These are phyloP conservation scores for Leptocoma aspasia DNA, from an alignment of 2,113 vertebrate genomes.

Conservation along the genomic window DNA sequence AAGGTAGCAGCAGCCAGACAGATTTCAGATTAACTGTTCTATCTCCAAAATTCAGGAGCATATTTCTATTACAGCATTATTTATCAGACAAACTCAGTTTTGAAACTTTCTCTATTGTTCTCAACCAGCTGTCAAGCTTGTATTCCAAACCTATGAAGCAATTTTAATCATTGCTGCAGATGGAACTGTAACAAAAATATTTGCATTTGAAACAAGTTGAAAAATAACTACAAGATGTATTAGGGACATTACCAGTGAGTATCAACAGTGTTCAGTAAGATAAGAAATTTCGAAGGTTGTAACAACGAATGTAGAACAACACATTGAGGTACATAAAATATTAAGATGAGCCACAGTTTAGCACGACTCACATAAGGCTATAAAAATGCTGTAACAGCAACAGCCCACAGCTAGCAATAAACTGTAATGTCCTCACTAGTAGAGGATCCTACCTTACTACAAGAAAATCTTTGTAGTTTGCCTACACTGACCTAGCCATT, in stretches of 20 bases:
- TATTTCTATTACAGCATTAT: neutral
- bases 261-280: neutral
- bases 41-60: neutral
- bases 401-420: slow-evolving; percentile 56
- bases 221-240: neutral
- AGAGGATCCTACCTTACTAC: neutral
- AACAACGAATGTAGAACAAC: slow-evolving; percentile 23
- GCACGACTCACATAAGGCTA: neutral
- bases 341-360: slow-evolving; percentile 14
- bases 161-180: neutral
- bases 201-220: neutral
- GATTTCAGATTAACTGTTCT: neutral
- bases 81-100: neutral
- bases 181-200: neutral
- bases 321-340: slow-evolving; percentile 49
- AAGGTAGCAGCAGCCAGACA: neutral
- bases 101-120: neutral
- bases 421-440: slow-evolving; percentile 14
- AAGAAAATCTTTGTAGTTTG: slow-evolving; percentile 32
- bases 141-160: neutral
- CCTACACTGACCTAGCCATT: slow-evolving; percentile 36
- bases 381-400: slow-evolving; percentile 46
- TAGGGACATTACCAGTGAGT: neutral
- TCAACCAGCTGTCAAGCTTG: neutral
- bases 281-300: neutral